These are phyloP conservation scores for Mythimna loreyi DNA, from an alignment of 2,888 invertebrate species.

Conservation along the genomic window DNA sequence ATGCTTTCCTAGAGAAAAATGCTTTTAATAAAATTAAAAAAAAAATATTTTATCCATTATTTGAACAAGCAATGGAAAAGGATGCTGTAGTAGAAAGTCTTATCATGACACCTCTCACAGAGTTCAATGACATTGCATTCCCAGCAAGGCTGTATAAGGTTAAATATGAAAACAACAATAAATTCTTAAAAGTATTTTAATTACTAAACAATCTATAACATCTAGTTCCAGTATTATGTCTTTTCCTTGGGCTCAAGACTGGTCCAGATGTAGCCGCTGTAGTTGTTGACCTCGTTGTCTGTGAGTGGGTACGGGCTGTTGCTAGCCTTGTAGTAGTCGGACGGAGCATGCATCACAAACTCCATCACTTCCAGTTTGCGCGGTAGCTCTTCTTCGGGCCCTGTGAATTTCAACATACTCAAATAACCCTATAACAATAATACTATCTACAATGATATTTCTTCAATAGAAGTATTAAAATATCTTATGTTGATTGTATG, in stretches of 20 bases:
- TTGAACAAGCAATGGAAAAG: too few relatives aligned
- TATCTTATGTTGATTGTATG: not conserved
- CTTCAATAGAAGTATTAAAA: not conserved
- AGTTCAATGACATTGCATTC: too few relatives aligned
- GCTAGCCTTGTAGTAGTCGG: slow-evolving; percentile 96
- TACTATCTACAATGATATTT: not conserved
- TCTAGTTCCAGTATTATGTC: slow-evolving; percentile 60
- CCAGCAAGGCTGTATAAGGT: too few relatives aligned
- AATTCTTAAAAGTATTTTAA: slow-evolving; percentile 44
- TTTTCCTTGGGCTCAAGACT: slow-evolving; percentile 88
- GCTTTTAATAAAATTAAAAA: too few relatives aligned
- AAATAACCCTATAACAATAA: not conserved
- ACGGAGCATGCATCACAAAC: slow-evolving; percentile 98
- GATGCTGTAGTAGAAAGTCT: too few relatives aligned
- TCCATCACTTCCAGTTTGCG: slow-evolving; percentile 96
- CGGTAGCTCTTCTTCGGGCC: slow-evolving; percentile 97
- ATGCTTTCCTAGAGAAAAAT: not conserved
- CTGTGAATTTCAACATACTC: slow-evolving; percentile 79
- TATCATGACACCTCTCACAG: too few relatives aligned
- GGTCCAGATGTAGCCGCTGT: slow-evolving; percentile 93
- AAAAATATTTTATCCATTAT: too few relatives aligned
- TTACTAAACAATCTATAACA: slow-evolving; percentile 32
- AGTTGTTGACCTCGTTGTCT: slow-evolving; percentile 84
- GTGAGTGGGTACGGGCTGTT: slow-evolving; percentile 94
- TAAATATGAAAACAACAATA: too few relatives aligned